Evolutionary conservation across 2,797 vertebrate genomes (phyloP).

Genomic region (Erethizon dorsatum): DNA sequence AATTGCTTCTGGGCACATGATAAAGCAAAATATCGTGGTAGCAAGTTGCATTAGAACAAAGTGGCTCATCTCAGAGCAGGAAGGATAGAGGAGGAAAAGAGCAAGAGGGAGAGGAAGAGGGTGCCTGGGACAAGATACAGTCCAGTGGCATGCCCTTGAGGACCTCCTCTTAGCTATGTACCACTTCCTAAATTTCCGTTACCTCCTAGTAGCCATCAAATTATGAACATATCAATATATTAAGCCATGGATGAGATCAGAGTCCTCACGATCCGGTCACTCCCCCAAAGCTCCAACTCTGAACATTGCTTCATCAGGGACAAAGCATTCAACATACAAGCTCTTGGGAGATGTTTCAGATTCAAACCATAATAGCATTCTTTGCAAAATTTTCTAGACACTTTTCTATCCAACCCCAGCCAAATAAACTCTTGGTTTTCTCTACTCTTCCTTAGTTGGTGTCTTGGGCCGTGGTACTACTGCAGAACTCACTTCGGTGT

Average conservation of each 20-base stretch:
- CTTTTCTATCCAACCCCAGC: too few species aligned
- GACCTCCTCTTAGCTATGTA: neutral
- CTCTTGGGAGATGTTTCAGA: too few species aligned
- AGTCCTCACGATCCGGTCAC: neutral
- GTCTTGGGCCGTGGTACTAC: too few species aligned
- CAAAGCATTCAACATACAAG: neutral
- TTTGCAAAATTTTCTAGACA: neutral
- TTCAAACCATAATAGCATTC: neutral
- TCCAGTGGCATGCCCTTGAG: neutral
- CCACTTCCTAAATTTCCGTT: neutral
- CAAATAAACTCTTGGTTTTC: neutral
- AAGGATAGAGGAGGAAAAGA: neutral
- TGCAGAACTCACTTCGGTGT: neutral
- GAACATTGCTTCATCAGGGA: neutral
- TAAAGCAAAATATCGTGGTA: neutral
- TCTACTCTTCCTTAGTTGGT: too few species aligned
- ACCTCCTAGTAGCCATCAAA: neutral
- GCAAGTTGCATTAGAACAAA: neutral
- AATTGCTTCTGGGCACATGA: neutral
- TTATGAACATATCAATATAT: neutral
- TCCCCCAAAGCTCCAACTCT: neutral
- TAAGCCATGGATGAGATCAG: neutral
- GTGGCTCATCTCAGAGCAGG: neutral
- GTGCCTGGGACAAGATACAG: neutral
- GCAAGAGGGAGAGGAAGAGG: neutral